Evolutionary conservation across 2,797 vertebrate genomes (phyloP).

Genomic region (Vespertilio murinus): DNA sequence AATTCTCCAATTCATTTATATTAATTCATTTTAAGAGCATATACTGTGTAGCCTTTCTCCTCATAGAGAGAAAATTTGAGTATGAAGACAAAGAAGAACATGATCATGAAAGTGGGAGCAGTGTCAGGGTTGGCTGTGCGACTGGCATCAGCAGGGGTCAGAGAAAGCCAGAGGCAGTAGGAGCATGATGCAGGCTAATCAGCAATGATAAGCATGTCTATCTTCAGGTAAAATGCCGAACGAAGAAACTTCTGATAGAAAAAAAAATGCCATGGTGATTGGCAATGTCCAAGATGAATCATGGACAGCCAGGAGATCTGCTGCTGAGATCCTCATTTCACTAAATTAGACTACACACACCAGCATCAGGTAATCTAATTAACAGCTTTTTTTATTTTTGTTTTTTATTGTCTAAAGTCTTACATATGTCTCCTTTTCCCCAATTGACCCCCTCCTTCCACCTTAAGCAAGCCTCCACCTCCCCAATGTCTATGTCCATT

Average conservation of each 20-base stretch:
- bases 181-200: neutral
- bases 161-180: neutral
- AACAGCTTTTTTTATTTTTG: neutral
- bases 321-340: neutral
- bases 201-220: neutral
- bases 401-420: too few relatives aligned
- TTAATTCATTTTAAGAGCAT: neutral
- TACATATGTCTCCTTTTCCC: too few relatives aligned
- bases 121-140: neutral
- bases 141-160: neutral
- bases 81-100: neutral
- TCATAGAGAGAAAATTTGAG: neutral
- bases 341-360: neutral
- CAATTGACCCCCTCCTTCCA: too few relatives aligned
- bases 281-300: neutral
- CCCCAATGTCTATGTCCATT: too few relatives aligned
- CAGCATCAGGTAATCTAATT: too few relatives aligned
- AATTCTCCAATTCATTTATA: neutral
- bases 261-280: neutral
- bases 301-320: neutral
- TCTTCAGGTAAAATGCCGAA: neutral
- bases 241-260: neutral
- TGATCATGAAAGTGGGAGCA: neutral
- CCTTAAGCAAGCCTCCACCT: too few relatives aligned
- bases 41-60: neutral